Base-by-base conservation (phyloP, 1,140 invertebrate species). In the Potamilus streckersoni region DNA sequence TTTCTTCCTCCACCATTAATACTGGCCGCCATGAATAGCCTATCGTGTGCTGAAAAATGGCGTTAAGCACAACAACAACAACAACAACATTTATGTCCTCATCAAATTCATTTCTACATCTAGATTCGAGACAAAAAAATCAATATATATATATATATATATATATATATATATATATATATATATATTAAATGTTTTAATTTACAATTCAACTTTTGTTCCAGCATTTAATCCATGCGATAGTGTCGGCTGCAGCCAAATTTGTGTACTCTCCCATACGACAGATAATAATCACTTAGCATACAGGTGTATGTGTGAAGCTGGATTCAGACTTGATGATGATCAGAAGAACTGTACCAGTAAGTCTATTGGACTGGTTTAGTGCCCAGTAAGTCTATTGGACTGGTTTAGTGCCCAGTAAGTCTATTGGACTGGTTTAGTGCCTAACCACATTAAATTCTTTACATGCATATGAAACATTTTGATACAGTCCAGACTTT, bases 251-350 rank as follows among this genome's bases (percentile, higher is more conserved):
- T 99, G 98, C 90, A 93, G 97, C 68, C 97, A 99, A 81, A 95
- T 99, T 94, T 99, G 98, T 86, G 95, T 99, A 56, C 92, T 99
- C 0, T 97, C 96, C 0, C 94, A 73, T 6, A 93, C 93, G 77
- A 93, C 94, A 64, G 94, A 94, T 2, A 92, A 93, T n/a, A 92
- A 92, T n/a, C 93, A 93, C 0, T 90, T 98, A 16, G 97, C 96
- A 0, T 99, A 95, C 87, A 92, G 96, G 13, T 99, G 98, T 90
- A 95, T 97, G 65, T 99, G 98, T 89, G 93, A 96, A 73, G 96
- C 97, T 63, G 98, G 98, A 5, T 97, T 93, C 88, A 92, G 93
- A 80, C 88, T 98, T 11, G 91, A 93, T 6, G 88, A 90, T 0
- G 95, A 98, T 88, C 91, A 95, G 38, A 93, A 93, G 71, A 95